phyloP scores from a whole-genome alignment of 2,888 invertebrate species.

The Tenthredo mesomela region DNA sequence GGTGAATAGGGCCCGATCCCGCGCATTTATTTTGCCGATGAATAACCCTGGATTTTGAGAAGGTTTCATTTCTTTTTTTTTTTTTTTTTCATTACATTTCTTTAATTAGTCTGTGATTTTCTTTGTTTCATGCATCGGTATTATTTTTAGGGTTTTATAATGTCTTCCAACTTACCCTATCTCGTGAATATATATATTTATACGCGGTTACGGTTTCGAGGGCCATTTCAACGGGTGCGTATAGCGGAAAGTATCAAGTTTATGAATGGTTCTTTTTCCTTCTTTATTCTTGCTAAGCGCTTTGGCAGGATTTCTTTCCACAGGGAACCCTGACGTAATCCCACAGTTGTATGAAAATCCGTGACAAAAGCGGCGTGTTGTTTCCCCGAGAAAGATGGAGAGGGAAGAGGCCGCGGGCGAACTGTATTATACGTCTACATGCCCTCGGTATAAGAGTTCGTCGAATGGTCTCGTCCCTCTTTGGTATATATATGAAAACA shows the following conservation, averaged over 20 bases:
- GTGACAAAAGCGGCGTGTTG: constrained; percentile 26
- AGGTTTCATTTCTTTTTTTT: background rate
- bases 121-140: background rate
- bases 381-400: constrained; percentile 12
- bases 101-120: background rate
- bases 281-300: constrained; percentile 17
- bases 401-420: background rate
- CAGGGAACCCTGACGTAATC: constrained; percentile 29
- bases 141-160: background rate
- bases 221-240: constrained; percentile 30
- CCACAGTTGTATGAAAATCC: constrained; percentile 14
- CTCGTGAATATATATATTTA: background rate
- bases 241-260: constrained; percentile 36
- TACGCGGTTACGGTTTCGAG: constrained; percentile 1
- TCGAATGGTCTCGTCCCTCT: background rate
- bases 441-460: constrained; percentile 1
- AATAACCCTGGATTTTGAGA: background rate
- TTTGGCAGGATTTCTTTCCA: constrained; percentile 22
- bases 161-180: background rate
- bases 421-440: background rate
- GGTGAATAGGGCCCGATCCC: background rate
- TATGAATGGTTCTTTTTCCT: constrained; percentile 25
- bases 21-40: background rate
- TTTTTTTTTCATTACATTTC: background rate
- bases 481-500: background rate